A percentile compares a stretch with the other conserved stretches of the same genome.
Conservation (phyloP, 2,888 invertebrate species). For the Agonopterix arenella region DNA sequence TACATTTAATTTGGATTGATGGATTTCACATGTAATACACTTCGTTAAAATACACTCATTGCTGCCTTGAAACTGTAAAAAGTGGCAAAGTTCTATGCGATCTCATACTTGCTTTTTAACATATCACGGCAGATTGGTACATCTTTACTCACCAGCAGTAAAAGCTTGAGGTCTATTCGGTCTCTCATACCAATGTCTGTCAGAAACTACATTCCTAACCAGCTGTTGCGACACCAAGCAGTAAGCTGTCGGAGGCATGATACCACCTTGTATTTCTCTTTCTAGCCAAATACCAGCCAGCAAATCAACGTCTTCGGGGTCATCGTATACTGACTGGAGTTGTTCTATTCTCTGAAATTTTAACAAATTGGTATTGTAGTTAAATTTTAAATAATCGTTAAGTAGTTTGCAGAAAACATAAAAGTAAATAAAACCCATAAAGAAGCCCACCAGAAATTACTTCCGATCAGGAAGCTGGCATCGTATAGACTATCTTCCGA, state of each 20-base stretch:
- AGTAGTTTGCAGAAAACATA: too few relatives aligned
- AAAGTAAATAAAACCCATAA: too few relatives aligned
- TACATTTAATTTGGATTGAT: too few relatives aligned
- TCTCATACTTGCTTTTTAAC: too few relatives aligned
- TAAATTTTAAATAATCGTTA: too few relatives aligned
- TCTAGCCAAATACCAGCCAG: slow-evolving; percentile 92
- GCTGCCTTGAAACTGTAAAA: background rate
- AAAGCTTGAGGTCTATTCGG: slow-evolving; percentile 34
- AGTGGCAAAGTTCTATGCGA: background rate
- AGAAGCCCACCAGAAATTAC: too few relatives aligned
- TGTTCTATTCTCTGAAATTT: slow-evolving; percentile 25
- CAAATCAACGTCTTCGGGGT: slow-evolving; percentile 89
- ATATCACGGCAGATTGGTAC: too few relatives aligned
- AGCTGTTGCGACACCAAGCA: slow-evolving; percentile 91
- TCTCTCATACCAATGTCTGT: slow-evolving; percentile 85
- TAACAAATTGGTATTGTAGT: too few relatives aligned
- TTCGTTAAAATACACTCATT: too few relatives aligned
- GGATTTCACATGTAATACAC: too few relatives aligned
- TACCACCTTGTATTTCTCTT: slow-evolving; percentile 84
- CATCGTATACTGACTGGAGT: slow-evolving; percentile 33
- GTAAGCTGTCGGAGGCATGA: slow-evolving; percentile 90
- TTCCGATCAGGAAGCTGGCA: too few relatives aligned
- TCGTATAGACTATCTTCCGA: too few relatives aligned
- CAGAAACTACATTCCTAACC: slow-evolving; percentile 84
- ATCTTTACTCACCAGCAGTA: slow-evolving; percentile 25